phyloP scores from a whole-genome alignment of 2,797 vertebrate genomes.

The Cercopithecus petaurista region DNA sequence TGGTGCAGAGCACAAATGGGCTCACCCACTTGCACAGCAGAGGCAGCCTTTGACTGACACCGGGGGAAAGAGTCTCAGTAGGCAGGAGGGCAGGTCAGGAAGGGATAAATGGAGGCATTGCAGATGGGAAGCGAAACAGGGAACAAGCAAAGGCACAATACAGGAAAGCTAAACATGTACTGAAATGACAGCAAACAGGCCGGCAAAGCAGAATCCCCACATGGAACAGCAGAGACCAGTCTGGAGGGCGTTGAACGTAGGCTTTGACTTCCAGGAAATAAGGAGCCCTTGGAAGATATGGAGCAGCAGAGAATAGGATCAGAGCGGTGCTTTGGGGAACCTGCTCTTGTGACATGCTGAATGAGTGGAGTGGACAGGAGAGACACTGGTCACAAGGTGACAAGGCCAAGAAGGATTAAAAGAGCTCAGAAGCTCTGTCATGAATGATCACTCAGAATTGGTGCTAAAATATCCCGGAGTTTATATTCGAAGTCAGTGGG shows the following conservation, averaged over 20 bases:
- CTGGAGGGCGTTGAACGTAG: background rate
- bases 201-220: rapidly evolving
- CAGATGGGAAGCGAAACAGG: no score
- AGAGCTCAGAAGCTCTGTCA: background rate
- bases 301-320: background rate
- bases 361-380: no score
- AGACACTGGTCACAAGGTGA: background rate
- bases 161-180: background rate
- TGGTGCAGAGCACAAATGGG: rapidly evolving
- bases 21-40: rapidly evolving
- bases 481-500: no score
- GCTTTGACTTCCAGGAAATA: background rate
- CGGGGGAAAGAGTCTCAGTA: background rate
- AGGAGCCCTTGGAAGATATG: background rate
- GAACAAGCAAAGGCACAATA: background rate
- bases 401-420: background rate
- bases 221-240: no score
- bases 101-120: rapidly evolving
- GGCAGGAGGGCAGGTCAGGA: background rate
- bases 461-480: background rate
- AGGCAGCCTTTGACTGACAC: background rate
- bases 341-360: background rate
- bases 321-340: background rate
- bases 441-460: rapidly evolving
- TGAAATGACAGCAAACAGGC: no score